Percentiles rank a stretch among this genome's conserved stretches.
phyloP scores from a whole-genome alignment of 2,797 vertebrate species.

The Coregonus ussuriensis region DNA sequence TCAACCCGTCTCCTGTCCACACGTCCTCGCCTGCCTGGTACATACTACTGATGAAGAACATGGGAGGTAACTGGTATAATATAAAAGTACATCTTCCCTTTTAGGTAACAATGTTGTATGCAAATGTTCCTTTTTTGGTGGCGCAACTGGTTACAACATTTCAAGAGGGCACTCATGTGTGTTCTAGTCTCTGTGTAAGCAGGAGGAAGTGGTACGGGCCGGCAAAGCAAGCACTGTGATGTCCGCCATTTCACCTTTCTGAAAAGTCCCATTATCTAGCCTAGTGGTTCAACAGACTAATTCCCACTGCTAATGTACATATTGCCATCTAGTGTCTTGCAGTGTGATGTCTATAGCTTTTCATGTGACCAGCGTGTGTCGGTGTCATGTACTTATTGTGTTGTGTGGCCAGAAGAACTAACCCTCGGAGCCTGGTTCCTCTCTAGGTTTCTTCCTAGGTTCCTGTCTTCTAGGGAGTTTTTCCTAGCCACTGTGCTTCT shows the following conservation, averaged over 20 bases:
- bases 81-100: not conserved
- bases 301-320: not conserved
- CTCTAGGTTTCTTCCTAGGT: not conserved
- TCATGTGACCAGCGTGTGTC: not conserved
- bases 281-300: not conserved
- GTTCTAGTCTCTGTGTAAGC: no score
- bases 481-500: not conserved
- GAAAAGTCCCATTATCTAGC: not conserved
- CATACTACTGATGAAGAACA: constrained; percentile 46
- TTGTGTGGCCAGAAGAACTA: not conserved
- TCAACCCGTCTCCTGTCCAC: constrained; percentile 45
- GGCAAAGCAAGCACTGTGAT: not conserved
- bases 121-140: not conserved
- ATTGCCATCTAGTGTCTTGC: not conserved
- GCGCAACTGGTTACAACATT: not conserved
- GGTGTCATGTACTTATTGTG: not conserved
- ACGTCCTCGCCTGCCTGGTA: constrained; percentile 43
- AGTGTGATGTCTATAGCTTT: not conserved
- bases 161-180: no score
- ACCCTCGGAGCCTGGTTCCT: not conserved
- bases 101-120: not conserved
- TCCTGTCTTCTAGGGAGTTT: not conserved
- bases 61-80: constrained; percentile 49
- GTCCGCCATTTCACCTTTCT: not conserved
- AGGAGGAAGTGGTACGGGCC: no score